phyloP scores from a whole-genome alignment of 92 coral and sea anemone genomes.

The Virgularia gustaviana region DNA sequence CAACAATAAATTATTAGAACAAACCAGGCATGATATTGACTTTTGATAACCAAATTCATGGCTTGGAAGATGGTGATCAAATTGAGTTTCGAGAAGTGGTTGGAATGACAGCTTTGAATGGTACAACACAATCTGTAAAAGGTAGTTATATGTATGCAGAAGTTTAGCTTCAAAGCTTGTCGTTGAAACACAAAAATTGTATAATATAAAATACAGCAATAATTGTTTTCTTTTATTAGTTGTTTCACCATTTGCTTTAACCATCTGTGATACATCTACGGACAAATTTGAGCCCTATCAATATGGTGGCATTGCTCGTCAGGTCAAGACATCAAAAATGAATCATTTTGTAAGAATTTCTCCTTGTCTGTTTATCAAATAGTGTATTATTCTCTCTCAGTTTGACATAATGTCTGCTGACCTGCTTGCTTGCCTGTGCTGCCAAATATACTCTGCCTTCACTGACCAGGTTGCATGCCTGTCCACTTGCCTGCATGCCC shows the following conservation, averaged over 20 bases:
- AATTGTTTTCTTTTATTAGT: slow-evolving; percentile 44
- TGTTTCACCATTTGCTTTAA: slow-evolving; percentile 83
- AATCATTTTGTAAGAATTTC: slow-evolving; percentile 64
- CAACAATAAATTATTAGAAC: slow-evolving; percentile 58
- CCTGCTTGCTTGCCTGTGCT: no score
- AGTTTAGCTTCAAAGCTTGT: not conserved
- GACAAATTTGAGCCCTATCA: slow-evolving; percentile 56
- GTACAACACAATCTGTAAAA: slow-evolving; percentile 57
- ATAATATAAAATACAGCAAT: not conserved
- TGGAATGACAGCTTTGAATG: slow-evolving; percentile 79
- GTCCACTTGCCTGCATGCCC: no score
- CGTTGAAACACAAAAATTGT: not conserved
- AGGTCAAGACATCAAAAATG: slow-evolving; percentile 62
- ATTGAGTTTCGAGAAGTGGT: slow-evolving; percentile 69
- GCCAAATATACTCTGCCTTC: no score
- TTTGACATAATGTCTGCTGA: not conserved
- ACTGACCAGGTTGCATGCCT: no score
- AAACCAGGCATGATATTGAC: slow-evolving; percentile 84
- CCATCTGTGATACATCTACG: slow-evolving; percentile 89
- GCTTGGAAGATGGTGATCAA: slow-evolving; percentile 80
- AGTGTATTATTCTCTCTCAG: not conserved
- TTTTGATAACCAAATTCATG: slow-evolving; percentile 81
- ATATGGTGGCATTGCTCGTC: slow-evolving; percentile 81
- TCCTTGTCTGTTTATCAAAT: not conserved
- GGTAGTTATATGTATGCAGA: slow-evolving; percentile 44